Evolutionary conservation across 2,797 vertebrate genomes (phyloP).

Genomic region (Manis crassicaudata): DNA sequence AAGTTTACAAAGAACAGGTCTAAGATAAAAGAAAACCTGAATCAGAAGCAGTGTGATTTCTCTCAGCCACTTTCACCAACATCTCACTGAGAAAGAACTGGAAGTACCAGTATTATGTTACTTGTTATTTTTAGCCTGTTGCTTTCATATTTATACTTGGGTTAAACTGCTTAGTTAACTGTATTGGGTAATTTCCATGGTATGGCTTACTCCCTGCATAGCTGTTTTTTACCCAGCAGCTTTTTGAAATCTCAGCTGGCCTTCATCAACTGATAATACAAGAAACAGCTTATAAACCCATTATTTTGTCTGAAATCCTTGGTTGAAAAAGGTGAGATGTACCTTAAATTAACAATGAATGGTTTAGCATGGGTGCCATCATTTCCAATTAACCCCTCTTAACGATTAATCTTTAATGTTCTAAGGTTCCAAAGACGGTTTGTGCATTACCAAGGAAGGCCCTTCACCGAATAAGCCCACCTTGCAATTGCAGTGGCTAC

Average conservation of each 20-base stretch:
- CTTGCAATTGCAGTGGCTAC: not conserved
- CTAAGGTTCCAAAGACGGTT: not conserved
- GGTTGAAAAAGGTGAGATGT: not conserved
- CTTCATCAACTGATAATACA: not conserved
- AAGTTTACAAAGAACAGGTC: not conserved
- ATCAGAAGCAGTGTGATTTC: not conserved
- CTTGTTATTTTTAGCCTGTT: not conserved
- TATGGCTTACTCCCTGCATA: not conserved
- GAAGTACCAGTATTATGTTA: not conserved
- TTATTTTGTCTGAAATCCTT: conserved; percentile 17
- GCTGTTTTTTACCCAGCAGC: not conserved
- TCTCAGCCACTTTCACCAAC: not conserved
- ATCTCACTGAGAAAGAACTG: not conserved
- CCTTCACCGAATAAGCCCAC: not conserved
- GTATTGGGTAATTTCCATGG: not conserved
- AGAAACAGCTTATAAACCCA: not conserved
- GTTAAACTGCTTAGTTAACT: not conserved
- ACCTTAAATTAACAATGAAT: not conserved
- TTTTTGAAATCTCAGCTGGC: conserved; percentile 10
- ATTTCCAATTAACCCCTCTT: not conserved
- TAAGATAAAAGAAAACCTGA: conserved; percentile 5
- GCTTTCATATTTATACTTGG: not conserved
- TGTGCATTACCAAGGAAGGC: not conserved
- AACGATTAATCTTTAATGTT: not conserved
- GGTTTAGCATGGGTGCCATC: not conserved